A percentile compares a stretch with the other conserved stretches of the same genome.
phyloP scores from a whole-genome alignment of 2,888 invertebrate genomes.

The Megalurothrips usitatus region DNA sequence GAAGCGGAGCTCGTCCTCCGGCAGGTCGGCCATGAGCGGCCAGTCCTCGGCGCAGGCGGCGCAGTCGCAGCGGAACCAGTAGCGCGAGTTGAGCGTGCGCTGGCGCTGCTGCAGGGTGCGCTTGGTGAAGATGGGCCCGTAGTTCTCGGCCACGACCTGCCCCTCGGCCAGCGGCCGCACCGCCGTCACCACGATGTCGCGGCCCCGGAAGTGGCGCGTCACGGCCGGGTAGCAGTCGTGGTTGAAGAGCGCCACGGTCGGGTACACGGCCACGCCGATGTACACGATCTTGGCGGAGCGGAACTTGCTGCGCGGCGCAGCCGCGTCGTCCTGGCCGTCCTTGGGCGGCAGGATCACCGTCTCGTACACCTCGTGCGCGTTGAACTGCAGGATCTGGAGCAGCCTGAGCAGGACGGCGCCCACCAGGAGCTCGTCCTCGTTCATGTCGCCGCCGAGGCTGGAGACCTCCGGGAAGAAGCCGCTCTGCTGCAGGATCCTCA shows the following conservation, averaged over 20 bases:
- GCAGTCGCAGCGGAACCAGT: constrained; percentile 75
- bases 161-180: constrained; percentile 60
- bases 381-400: constrained; percentile 74
- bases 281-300: constrained; percentile 54
- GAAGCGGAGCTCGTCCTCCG: background rate
- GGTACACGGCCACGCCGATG: constrained; percentile 68
- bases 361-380: constrained; percentile 79
- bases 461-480: constrained; percentile 55
- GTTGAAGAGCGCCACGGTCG: constrained; percentile 73
- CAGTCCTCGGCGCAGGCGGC: constrained; percentile 69
- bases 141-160: constrained; percentile 73
- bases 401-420: constrained; percentile 64
- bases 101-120: constrained; percentile 56
- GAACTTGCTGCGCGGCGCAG: constrained; percentile 40
- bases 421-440: constrained; percentile 55
- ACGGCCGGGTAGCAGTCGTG: constrained; percentile 78
- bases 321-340: constrained; percentile 28
- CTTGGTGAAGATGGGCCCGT: constrained; percentile 71
- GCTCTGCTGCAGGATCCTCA: constrained; percentile 63
- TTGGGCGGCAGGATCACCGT: constrained; percentile 36
- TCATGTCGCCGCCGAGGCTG: constrained; percentile 43
- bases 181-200: constrained; percentile 64
- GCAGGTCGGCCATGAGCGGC: constrained; percentile 52
- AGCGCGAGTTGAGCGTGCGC: constrained; percentile 61
- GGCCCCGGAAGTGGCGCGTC: constrained; percentile 69